phyloP scores from a whole-genome alignment of 1,140 invertebrate species.

The Drosophila rhopaloa region DNA sequence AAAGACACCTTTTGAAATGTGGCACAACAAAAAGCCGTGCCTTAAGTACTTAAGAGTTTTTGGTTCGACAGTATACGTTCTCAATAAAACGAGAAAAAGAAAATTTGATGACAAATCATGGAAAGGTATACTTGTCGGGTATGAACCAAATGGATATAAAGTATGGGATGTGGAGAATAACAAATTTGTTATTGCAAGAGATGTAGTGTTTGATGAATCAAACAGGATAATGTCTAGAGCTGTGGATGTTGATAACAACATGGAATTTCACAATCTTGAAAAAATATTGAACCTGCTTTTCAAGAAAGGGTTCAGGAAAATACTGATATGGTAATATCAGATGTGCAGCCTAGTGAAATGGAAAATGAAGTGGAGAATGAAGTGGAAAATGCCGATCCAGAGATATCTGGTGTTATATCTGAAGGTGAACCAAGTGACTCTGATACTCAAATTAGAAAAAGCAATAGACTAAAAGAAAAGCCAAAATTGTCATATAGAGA shows the following conservation, averaged over 20 bases:
- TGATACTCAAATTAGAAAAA: background rate
- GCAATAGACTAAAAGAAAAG: background rate
- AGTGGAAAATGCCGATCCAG: constrained; percentile 1
- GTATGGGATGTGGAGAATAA: background rate
- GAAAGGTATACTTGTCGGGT: background rate
- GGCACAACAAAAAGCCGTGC: background rate
- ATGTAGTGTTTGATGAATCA: background rate
- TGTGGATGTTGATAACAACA: too few species aligned
- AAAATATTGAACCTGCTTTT: constrained; percentile 1
- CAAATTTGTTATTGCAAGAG: constrained; percentile 6
- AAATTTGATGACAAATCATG: background rate
- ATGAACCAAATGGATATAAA: background rate
- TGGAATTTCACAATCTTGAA: background rate
- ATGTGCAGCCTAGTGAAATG: background rate
- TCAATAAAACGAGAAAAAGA: background rate
- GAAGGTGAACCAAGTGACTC: constrained; percentile 3
- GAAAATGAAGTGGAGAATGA: too few species aligned
- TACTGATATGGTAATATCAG: too few species aligned
- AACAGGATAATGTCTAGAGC: background rate
- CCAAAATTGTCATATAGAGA: background rate
- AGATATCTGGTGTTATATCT: constrained; percentile 2
- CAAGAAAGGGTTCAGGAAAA: background rate
- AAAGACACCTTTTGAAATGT: constrained; percentile 4
- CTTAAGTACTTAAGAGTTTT: background rate
- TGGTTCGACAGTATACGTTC: background rate